A percentile compares a stretch with the other conserved stretches of the same genome.
phyloP scores from a whole-genome alignment of 2,113 vertebrate genomes.

The Athene cunicularia region DNA sequence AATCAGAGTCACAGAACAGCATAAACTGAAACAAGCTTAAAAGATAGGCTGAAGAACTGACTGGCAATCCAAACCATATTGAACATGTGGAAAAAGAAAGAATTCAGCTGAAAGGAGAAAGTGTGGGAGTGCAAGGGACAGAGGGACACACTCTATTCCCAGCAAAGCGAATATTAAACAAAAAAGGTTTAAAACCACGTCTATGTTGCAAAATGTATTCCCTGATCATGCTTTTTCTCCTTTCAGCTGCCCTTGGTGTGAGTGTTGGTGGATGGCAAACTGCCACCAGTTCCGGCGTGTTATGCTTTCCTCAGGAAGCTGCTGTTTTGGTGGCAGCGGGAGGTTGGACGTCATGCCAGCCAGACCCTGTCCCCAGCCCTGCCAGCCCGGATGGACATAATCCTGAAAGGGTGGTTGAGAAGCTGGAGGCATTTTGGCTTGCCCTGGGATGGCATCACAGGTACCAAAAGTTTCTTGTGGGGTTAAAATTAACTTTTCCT shows the following conservation, averaged over 20 bases:
- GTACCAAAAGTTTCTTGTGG: not conserved
- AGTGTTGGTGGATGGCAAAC: not conserved
- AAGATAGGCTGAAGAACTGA: not conserved
- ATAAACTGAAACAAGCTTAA: not conserved
- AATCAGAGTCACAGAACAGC: not conserved
- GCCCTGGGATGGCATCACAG: not conserved
- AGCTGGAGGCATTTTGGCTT: not conserved
- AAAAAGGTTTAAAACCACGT: not conserved
- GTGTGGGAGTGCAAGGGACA: not conserved
- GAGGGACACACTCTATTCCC: not conserved
- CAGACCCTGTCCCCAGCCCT: not conserved
- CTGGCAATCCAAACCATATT: not conserved
- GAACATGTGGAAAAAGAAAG: not conserved
- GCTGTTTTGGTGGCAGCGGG: not conserved
- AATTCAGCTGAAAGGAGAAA: not conserved
- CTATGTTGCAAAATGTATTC: not conserved
- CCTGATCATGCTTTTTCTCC: not conserved
- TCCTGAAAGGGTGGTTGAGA: not conserved
- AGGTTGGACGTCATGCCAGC: accelerated
- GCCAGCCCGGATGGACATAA: accelerated
- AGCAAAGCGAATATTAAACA: not conserved
- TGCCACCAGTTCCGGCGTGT: not conserved
- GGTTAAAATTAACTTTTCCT: not conserved
- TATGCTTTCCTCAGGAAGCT: not conserved
- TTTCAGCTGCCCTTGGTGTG: not conserved